Evolutionary conservation across 92 coral and sea anemone species (phyloP).

Genomic region (Epizoanthus rinbou): DNA sequence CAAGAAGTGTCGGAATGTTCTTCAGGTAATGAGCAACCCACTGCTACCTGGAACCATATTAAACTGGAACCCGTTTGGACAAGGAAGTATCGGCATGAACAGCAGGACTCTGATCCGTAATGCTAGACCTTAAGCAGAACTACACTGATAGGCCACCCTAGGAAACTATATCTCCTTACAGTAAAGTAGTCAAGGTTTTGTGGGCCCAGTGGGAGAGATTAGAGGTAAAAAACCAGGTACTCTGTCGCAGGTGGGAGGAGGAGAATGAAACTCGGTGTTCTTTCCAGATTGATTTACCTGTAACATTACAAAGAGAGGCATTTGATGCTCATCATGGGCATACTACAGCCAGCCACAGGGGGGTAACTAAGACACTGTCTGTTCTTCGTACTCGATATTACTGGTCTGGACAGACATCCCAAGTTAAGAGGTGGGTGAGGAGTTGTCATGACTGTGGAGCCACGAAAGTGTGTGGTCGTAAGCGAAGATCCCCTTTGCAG

Average conservation of each 20-base stretch:
- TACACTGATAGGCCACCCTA: constrained; percentile 33
- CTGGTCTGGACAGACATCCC: constrained; percentile 59
- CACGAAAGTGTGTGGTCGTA: constrained; percentile 50
- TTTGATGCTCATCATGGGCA: constrained; percentile 58
- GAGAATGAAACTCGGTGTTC: constrained; percentile 15
- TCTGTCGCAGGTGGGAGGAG: constrained; percentile 60
- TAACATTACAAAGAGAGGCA: constrained; percentile 47
- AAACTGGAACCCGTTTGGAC: constrained; percentile 56
- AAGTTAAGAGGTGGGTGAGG: constrained; percentile 52
- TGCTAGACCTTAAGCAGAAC: constrained; percentile 21
- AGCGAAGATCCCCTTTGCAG: constrained; percentile 56
- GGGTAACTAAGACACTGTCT: constrained; percentile 43
- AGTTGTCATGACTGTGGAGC: constrained; percentile 66
- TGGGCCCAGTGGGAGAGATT: constrained; percentile 64
- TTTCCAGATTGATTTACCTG: constrained; percentile 48
- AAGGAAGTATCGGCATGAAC: constrained; percentile 29
- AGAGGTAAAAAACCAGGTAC: constrained; percentile 30
- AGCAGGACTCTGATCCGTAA: constrained; percentile 50
- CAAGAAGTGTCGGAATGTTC: constrained; percentile 3
- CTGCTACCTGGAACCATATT: constrained; percentile 12
- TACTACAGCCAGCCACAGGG: constrained; percentile 52
- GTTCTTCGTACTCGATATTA: constrained; percentile 47
- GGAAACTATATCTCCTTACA: constrained; percentile 53
- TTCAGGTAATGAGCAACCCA: constrained; percentile 7
- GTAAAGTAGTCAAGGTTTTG: constrained; percentile 49